Evolutionary conservation across 2,888 invertebrate species (phyloP), one percentile per base, ranked within the genome.

Genomic region (Anorthoa munda): DNA sequence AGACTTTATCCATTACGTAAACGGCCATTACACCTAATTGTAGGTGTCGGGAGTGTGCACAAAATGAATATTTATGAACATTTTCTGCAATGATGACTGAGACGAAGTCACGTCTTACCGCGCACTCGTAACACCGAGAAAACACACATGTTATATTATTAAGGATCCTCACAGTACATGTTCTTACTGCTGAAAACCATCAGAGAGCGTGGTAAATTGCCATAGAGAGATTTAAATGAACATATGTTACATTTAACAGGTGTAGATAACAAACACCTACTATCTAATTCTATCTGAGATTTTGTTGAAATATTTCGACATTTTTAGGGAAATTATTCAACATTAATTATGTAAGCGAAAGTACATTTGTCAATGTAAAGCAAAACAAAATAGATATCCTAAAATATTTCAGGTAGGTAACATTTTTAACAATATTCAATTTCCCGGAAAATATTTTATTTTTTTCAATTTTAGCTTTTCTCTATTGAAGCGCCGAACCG

Each of bases 31-130:
- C 18, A 55, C 23, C 12, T 75, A 66, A 84, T 77, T 76, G 66
- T 23, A 66, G 23, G 46, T 67, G 50, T 63, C 31, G 45, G 31
- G 51, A 56, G 56, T 66, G 56, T 60, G 51, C 31, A 51, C 39
- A 56, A 66, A 46, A 53, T 78, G 26, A 66, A 79, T 85, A 75
- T 83, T 81, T 73, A 77, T 74, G 71, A 72, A 77, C 61, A 50
- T 79, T 66, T 66, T 71, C 58, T 46, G 46, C 59, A 21, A 23
- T 39, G 51, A 45, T 61, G 66, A 64, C 63, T 26, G n/a, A 55
- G 56, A 66, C 48, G 68, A 71, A 81, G 77, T 73, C 77, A 79
- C 64, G 66, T 75, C 71, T 74, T 63, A 26, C 26, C 31, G 18
- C 61, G 58, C 46, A 66, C 55, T 66, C 60, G 26, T 59, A 69